Conservation (phyloP, 2,888 invertebrate species). For the Campoletis raptor region DNA sequence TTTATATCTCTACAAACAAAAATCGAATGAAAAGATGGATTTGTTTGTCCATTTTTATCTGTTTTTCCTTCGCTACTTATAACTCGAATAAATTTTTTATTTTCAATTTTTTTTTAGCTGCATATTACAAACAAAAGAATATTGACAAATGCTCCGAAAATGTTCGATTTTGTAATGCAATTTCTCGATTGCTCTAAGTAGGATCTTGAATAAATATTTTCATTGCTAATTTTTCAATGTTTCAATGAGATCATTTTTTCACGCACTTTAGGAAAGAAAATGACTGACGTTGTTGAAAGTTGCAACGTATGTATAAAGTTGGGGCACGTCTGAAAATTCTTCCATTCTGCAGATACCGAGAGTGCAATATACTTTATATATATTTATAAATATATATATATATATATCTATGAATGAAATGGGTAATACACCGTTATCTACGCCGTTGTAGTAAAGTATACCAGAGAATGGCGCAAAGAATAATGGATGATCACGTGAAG, state of each 20-base stretch:
- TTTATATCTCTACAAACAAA: not conserved
- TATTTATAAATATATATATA: not conserved
- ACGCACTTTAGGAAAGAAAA: slow-evolving; percentile 15
- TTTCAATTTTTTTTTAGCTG: too few relatives aligned
- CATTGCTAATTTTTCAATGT: not conserved
- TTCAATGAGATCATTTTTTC: not conserved
- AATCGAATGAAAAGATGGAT: not conserved
- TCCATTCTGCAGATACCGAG: slow-evolving; percentile 37
- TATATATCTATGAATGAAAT: slow-evolving; percentile 16
- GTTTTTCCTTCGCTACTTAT: too few relatives aligned
- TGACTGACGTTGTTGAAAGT: slow-evolving; percentile 39
- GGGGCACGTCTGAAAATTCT: slow-evolving; percentile 36
- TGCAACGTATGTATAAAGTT: slow-evolving; percentile 35
- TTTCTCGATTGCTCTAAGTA: not conserved
- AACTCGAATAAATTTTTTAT: not conserved
- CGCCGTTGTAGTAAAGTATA: slow-evolving; percentile 35
- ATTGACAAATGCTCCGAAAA: too few relatives aligned
- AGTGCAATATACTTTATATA: slow-evolving; percentile 41
- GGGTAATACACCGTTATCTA: slow-evolving; percentile 51
- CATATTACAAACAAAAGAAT: too few relatives aligned
- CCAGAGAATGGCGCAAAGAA: slow-evolving; percentile 56
- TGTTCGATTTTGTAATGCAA: too few relatives aligned
- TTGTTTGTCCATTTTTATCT: not conserved
- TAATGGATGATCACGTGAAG: slow-evolving; percentile 63
- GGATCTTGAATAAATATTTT: not conserved